Conservation (phyloP, 2,888 invertebrate genomes). For the Lasioglossum oenotherae region DNA sequence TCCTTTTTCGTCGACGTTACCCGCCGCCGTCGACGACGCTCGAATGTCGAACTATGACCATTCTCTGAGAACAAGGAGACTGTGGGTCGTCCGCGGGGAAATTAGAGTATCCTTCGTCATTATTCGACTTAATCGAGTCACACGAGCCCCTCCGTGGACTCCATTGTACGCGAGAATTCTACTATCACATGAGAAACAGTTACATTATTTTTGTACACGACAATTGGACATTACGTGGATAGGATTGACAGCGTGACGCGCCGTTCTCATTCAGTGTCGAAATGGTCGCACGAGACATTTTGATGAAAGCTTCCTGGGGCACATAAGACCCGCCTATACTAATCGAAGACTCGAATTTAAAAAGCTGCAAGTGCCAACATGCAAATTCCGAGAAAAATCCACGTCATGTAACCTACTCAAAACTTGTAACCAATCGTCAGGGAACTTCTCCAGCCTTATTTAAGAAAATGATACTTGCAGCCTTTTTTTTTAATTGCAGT, state of each 20-base stretch:
- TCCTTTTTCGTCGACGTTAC: constrained; percentile 26
- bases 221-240: not conserved
- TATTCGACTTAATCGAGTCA: constrained; percentile 6
- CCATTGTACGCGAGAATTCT: not conserved
- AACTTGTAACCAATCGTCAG: no score
- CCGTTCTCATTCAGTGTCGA: not conserved
- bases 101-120: not conserved
- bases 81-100: not conserved
- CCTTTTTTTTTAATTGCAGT: no score
- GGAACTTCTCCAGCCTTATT: no score
- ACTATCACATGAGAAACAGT: not conserved
- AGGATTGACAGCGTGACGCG: not conserved
- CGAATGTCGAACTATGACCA: not conserved
- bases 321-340: no score
- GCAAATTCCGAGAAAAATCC: no score
- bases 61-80: constrained; percentile 1
- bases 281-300: not conserved
- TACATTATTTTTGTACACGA: not conserved
- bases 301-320: not conserved
- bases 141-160: not conserved
- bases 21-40: not conserved
- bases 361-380: no score
- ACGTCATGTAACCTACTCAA: no score
- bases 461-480: no score
- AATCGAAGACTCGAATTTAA: no score